Base-by-base conservation (phyloP, 2,797 vertebrate genomes). In the Catostomus latipinnis region DNA sequence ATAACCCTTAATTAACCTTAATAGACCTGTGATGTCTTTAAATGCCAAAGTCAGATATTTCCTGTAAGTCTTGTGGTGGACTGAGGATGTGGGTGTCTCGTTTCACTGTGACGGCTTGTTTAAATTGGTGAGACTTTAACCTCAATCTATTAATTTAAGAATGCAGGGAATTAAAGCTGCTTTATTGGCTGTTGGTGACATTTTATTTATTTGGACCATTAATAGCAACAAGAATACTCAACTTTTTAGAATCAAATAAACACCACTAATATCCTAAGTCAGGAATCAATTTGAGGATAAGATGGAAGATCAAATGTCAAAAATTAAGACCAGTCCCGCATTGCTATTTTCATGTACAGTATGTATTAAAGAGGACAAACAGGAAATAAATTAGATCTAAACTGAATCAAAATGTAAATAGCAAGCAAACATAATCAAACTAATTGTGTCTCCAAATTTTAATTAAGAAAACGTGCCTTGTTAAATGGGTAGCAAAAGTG, bases 1-100 rank as follows among this genome's bases (percentile, higher is more conserved):
- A 86, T 84, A 84, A 75, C 82, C 79, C 76, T 86, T 83, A 86
- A 81, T 86, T 83, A 83, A 72, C 65, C 83, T 80, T 86, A 84
- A 82, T 82, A 56, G 68, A 71, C 48, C 58, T 71, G 56, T 62
- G 76, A 22, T 54, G 49, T 71, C 10, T 57, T 65, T 72, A 12
- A 71, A 65, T 62, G 56, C 57, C 76, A 71, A 75, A 52, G 54
- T 52, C 49, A 56, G 6, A 74, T 77, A 62, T 74, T 81, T 80
- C 57, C 11, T 57, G 22, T 82, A 78, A 83, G 76, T 62, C n/a
- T 62, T 83, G 57, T 76, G 72, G 56, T 72, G 67, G 60, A 69
- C 65, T 77, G 49, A 77, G 80, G 76, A 79, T 72, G 68, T 79
- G 77, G 68, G 60, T 57, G 77, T 65, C 76, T 78, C 7, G 2